Evolutionary conservation across 2,113 vertebrate genomes (phyloP).

Genomic region (Malaclemys terrapin): DNA sequence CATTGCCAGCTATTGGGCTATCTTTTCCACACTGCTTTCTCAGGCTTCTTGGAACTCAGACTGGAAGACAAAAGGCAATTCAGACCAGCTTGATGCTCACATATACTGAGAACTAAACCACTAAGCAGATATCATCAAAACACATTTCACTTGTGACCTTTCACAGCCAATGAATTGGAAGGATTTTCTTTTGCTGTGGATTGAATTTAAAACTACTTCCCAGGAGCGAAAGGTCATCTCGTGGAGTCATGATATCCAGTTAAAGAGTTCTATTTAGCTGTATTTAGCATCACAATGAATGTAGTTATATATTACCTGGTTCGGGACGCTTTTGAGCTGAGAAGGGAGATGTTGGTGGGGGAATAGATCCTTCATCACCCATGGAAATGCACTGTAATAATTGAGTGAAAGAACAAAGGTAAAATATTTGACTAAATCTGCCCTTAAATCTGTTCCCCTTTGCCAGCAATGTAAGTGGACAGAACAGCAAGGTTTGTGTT

Average conservation of each 20-base stretch:
- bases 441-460: constrained; percentile 67
- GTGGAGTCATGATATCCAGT: constrained; percentile 84
- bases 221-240: constrained; percentile 83
- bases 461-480: constrained; percentile 72
- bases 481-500: constrained; percentile 56
- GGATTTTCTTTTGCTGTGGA: constrained; percentile 83
- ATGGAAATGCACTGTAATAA: constrained; percentile 61
- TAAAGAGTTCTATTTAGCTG: constrained; percentile 87
- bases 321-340: constrained; percentile 70
- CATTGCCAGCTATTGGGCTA: constrained; percentile 50
- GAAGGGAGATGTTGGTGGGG: constrained; percentile 35
- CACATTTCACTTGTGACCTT: constrained; percentile 88
- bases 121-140: constrained; percentile 83
- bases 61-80: constrained; percentile 83
- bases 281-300: constrained; percentile 86
- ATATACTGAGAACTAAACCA: constrained; percentile 84
- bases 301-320: constrained; percentile 83
- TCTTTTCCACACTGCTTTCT: constrained; percentile 65
- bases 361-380: constrained; percentile 67
- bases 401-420: constrained; percentile 62
- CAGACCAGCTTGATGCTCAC: constrained; percentile 76
- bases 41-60: constrained; percentile 69
- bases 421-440: constrained; percentile 71
- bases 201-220: constrained; percentile 87
- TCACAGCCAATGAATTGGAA: constrained; percentile 84